Evolutionary conservation across 2,113 vertebrate genomes (phyloP).

Genomic region (Columbina picui): DNA sequence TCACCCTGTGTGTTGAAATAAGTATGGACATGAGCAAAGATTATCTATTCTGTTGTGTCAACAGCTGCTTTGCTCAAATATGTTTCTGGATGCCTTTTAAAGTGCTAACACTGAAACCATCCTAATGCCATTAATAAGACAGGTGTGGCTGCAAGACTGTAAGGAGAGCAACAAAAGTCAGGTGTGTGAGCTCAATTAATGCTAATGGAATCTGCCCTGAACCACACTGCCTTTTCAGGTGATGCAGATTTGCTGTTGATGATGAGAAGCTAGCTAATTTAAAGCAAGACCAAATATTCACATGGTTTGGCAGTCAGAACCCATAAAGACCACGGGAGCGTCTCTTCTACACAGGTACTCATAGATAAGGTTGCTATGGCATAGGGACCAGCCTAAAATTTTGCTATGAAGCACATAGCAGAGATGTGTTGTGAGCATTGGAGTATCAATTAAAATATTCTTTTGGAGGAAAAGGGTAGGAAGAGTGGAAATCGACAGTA

Average conservation of each 20-base stretch:
- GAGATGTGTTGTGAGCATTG: not conserved
- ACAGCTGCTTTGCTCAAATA: not conserved
- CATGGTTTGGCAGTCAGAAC: not conserved
- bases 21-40: not conserved
- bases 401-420: not conserved
- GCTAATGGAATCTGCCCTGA: not conserved
- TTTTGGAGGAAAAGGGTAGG: not conserved
- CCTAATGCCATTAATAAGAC: not conserved
- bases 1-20: not conserved
- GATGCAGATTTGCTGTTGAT: not conserved
- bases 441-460: not conserved
- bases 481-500: not conserved
- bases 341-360: not conserved
- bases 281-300: not conserved
- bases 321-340: fast-evolving
- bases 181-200: not conserved
- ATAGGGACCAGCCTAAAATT: not conserved
- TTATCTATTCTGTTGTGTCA: not conserved
- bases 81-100: not conserved
- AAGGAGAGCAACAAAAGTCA: not conserved
- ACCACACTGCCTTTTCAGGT: not conserved
- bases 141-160: not conserved
- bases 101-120: not conserved
- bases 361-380: not conserved
- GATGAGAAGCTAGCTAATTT: not conserved